Conservation (phyloP, 2,797 vertebrate genomes). For the Sciaenops ocellatus region DNA sequence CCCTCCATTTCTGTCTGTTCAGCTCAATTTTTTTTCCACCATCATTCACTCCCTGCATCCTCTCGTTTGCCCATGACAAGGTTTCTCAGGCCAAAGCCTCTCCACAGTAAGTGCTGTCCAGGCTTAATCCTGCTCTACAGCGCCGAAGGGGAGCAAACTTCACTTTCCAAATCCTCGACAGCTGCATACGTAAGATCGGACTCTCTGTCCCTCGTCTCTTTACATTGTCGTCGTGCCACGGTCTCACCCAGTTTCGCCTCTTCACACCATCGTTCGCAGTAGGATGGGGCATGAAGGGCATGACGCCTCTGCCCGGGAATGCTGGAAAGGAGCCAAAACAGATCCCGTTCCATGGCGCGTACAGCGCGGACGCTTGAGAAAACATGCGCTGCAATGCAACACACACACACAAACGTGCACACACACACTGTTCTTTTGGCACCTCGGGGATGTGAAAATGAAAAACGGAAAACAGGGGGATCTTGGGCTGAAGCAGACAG, state of each 20-base stretch:
- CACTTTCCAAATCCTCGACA: slow-evolving; percentile 68
- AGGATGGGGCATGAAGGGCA: slow-evolving; percentile 26
- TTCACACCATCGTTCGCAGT: slow-evolving; percentile 35
- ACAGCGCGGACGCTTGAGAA: slow-evolving; percentile 25
- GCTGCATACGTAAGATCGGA: slow-evolving; percentile 59
- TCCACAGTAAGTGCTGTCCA: slow-evolving; percentile 31
- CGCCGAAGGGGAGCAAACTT: slow-evolving; percentile 39
- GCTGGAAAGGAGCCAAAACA: slow-evolving; percentile 53
- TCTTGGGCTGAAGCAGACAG: not conserved
- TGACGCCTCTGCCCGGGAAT: slow-evolving; percentile 58
- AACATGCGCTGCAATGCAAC: slow-evolving; percentile 2
- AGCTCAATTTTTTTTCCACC: slow-evolving; percentile 38
- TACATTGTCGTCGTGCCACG: slow-evolving; percentile 35
- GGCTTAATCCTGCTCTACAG: slow-evolving; percentile 51
- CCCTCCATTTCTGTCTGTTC: slow-evolving; percentile 43
- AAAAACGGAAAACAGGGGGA: slow-evolving; percentile 31
- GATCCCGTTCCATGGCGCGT: slow-evolving; percentile 51
- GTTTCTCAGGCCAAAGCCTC: slow-evolving; percentile 45
- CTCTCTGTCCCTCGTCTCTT: slow-evolving; percentile 24
- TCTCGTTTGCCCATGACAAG: slow-evolving; percentile 20
- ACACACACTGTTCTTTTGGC: not conserved
- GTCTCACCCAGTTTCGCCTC: slow-evolving; percentile 44
- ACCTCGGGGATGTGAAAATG: slow-evolving; percentile 22
- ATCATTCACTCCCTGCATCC: slow-evolving; percentile 25
- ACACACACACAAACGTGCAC: not conserved